These are phyloP conservation scores for Lagria hirta DNA, from an alignment of 2,888 invertebrate genomes.

Conservation along the genomic window DNA sequence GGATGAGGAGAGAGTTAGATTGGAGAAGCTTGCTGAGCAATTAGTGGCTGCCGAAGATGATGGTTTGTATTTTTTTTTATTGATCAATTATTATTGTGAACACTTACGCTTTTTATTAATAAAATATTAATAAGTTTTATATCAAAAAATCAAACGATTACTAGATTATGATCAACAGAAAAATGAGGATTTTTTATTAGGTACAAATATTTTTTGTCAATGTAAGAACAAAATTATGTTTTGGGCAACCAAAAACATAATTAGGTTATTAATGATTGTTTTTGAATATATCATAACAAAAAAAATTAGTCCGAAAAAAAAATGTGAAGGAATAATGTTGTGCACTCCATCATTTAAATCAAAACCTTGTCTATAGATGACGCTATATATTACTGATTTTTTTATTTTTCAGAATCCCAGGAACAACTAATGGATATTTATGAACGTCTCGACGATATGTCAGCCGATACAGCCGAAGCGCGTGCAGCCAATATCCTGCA, in stretches of 20 bases:
- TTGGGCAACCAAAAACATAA: no score
- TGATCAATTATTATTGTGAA: constrained; percentile 1
- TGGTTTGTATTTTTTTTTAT: constrained; percentile 55
- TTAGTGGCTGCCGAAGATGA: constrained; percentile 85
- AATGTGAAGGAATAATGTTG: background rate
- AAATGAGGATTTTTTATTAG: no score
- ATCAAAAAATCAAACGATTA: no score
- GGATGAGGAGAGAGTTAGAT: constrained; percentile 85
- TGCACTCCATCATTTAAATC: background rate
- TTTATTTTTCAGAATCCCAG: constrained; percentile 69
- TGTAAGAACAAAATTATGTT: no score
- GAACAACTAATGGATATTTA: constrained; percentile 98
- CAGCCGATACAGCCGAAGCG: constrained; percentile 92
- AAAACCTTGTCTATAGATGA: background rate
- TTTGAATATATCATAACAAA: no score
- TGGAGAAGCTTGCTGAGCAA: constrained; percentile 91
- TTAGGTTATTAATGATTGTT: no score
- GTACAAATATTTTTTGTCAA: no score
- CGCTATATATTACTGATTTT: constrained; percentile 3
- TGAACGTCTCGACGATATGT: constrained; percentile 94
- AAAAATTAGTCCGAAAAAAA: background rate
- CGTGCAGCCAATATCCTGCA: constrained; percentile 93
- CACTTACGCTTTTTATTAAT: background rate
- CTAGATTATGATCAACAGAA: no score
- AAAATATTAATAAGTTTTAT: constrained; percentile 1